Conservation (phyloP, 2,888 invertebrate species). For the Leucoma salicis region DNA sequence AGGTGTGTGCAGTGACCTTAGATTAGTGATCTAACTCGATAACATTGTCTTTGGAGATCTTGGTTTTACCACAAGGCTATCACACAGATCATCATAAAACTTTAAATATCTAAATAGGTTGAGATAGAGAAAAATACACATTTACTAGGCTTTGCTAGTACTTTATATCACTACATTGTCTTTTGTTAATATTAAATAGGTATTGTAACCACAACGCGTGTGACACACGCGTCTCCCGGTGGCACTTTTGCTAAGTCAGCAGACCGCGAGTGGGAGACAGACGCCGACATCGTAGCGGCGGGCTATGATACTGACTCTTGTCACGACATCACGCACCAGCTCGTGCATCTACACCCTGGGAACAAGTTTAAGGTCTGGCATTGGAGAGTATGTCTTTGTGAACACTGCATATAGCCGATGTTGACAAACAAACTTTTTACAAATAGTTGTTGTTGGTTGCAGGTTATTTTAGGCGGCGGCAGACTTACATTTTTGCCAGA, state of each 20-base stretch:
- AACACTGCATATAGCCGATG: neutral
- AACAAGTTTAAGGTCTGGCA: slow-evolving; percentile 83
- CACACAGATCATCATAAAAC: no score
- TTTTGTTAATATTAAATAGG: slow-evolving; percentile 50
- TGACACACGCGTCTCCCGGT: slow-evolving; percentile 90
- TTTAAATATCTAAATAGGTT: no score
- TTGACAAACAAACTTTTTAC: neutral
- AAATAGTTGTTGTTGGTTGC: neutral
- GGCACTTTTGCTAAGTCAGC: slow-evolving; percentile 85
- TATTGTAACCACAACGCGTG: slow-evolving; percentile 87
- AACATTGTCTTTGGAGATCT: no score
- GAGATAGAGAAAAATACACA: neutral
- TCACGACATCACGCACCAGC: slow-evolving; percentile 87
- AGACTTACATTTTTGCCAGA: slow-evolving; percentile 83
- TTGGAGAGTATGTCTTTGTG: neutral
- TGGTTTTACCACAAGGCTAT: no score
- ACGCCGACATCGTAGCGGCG: slow-evolving; percentile 67
- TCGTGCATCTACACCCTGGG: slow-evolving; percentile 84
- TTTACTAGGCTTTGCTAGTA: neutral
- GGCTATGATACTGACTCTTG: slow-evolving; percentile 75
- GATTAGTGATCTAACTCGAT: no score
- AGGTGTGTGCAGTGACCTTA: no score
- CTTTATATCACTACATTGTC: neutral
- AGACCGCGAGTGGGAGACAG: slow-evolving; percentile 86
- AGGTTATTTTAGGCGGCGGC: slow-evolving; percentile 89